These are phyloP conservation scores for Atta cephalotes DNA, from an alignment of 1,140 invertebrate species.

Conservation along the genomic window DNA sequence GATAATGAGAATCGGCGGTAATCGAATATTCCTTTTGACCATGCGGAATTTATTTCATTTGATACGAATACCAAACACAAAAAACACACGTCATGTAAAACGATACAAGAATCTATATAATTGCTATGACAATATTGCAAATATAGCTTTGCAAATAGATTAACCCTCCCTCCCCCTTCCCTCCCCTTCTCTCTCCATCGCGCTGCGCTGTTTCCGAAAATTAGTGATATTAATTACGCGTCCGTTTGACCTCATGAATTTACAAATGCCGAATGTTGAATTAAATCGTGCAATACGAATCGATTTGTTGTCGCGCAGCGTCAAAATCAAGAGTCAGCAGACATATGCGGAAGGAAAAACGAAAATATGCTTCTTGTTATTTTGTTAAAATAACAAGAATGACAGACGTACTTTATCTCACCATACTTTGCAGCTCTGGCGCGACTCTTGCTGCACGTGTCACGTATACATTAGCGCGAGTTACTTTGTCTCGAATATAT, in stretches of 20 bases:
- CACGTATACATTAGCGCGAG: constrained; percentile 41
- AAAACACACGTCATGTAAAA: constrained; percentile 30
- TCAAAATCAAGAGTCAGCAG: neutral
- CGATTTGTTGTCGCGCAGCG: constrained; percentile 20
- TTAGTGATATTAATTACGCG: constrained; percentile 49
- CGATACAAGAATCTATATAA: constrained; percentile 51
- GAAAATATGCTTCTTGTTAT: constrained; percentile 8
- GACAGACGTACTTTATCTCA: constrained; percentile 29
- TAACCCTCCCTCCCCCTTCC: neutral
- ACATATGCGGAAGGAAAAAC: neutral
- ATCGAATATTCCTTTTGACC: constrained; percentile 59
- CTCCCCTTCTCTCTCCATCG: neutral
- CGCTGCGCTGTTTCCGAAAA: neutral
- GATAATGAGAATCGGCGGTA: constrained; percentile 43
- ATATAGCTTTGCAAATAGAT: constrained; percentile 53
- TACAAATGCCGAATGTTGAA: constrained; percentile 13
- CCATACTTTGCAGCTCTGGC: neutral
- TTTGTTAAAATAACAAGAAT: constrained; percentile 35
- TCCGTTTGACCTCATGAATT: constrained; percentile 17
- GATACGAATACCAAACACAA: constrained; percentile 21
- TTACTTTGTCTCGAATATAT: constrained; percentile 17
- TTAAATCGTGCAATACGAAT: constrained; percentile 41
- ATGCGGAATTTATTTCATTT: constrained; percentile 49
- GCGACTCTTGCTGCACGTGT: constrained; percentile 28
- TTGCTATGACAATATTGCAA: constrained; percentile 46